Evolutionary conservation across 2,888 invertebrate genomes (phyloP), one percentile per base, ranked within the genome.

Genomic region (Salticus scenicus): DNA sequence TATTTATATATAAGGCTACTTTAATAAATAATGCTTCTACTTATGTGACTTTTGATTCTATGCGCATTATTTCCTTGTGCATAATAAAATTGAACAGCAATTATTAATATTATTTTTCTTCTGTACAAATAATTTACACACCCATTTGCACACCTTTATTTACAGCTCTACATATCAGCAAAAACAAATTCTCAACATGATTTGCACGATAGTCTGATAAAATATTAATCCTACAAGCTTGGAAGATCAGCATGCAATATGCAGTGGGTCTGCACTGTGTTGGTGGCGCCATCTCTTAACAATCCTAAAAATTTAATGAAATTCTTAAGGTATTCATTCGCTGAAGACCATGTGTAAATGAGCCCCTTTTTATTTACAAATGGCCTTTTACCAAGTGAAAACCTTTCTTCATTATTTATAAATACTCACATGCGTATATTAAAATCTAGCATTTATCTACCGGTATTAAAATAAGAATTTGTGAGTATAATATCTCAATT

Each of bases 281-380:
- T 82, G 37, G 57, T 83, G 83, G 83, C 83, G 83, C 83, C 83
- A 83, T 83, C 83, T 83, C 77, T 77, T 83, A 20, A 37, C 28
- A 76, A 71, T 67, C 20, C 37, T 33, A 31, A 33, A 72, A 66
- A 17, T 66, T 17, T 27, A 41, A 37, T 27, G 27, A 33, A 72
- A 66, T n/a, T 72, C 0, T 27, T 28, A 37, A 66, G 47, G 41
- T 64, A 63, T 67, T 72, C 37, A 30, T 72, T 51, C n/a, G 72
- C 33, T n/a, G 20, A 20, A 69, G 71, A 77, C 83, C 84, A 85
- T 79, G 20, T 12, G 74, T 73, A 85, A 85, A 85, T 85, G 84
- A 85, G 84, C 84, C 84, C 84, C 84, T 47, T 70, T 42, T 70
- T 74, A 85, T 85, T 85, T 85, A 85, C 70, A 69, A 70, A 79